Conservation (phyloP, 1,140 invertebrate species). For the Aphelenchoides avenae region DNA sequence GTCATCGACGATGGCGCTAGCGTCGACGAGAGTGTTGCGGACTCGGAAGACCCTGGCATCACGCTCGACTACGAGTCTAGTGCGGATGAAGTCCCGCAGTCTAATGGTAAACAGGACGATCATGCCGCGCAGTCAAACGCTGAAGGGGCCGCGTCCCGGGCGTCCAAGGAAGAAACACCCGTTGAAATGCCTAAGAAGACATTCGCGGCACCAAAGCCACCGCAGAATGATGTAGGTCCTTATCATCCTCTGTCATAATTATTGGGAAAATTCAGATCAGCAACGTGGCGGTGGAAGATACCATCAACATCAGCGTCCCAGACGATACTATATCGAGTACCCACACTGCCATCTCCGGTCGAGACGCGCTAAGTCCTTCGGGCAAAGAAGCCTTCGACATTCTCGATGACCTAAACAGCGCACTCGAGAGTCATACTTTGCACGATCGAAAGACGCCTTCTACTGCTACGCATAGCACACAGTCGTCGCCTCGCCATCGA, state of each 20-base stretch:
- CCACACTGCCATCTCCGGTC: too few species aligned
- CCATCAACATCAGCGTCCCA: too few species aligned
- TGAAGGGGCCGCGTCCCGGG: not conserved
- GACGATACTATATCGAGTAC: too few species aligned
- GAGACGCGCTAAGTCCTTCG: conserved; percentile 13
- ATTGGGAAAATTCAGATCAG: conserved; percentile 4
- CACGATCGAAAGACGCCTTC: too few species aligned
- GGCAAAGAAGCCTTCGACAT: conserved; percentile 49
- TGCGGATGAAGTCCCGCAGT: not conserved
- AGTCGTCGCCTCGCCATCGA: not conserved
- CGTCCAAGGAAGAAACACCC: not conserved
- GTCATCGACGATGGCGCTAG: conserved; percentile 40
- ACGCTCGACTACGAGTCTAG: conserved; percentile 12
- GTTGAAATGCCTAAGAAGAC: conserved; percentile 16
- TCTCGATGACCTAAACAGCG: conserved; percentile 47
- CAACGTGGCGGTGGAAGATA: conserved; percentile 16
- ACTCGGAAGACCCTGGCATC: conserved; percentile 32
- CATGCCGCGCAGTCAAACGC: not conserved
- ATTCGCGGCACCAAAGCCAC: conserved; percentile 32
- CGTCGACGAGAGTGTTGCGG: conserved; percentile 29
- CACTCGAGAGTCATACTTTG: too few species aligned
- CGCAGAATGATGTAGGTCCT: not conserved
- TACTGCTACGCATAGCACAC: conserved; percentile 8
- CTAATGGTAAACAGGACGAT: not conserved
- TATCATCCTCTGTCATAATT: not conserved